Evolutionary conservation across 2,888 invertebrate genomes (phyloP).

Genomic region (Acanthosoma haemorrhoidale): DNA sequence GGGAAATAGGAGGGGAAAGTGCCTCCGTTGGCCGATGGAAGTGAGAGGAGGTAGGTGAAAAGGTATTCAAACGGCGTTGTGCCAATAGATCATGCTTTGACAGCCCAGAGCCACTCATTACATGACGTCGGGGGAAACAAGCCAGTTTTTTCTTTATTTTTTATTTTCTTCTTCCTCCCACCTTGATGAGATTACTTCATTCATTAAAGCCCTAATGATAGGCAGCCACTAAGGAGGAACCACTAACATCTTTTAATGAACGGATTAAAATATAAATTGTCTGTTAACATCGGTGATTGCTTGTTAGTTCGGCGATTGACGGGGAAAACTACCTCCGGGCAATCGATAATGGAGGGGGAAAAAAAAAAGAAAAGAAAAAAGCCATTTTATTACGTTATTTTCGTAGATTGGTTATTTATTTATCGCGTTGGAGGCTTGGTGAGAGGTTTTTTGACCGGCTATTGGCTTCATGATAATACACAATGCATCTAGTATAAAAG

Average conservation of each 20-base stretch:
- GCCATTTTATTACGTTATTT: constrained; percentile 1
- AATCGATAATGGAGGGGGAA: too few species aligned
- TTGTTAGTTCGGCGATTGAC: not conserved
- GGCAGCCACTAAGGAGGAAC: constrained; percentile 7
- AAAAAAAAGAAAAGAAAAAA: not conserved
- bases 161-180: not conserved
- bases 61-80: not conserved
- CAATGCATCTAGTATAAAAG: too few species aligned
- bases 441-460: not conserved
- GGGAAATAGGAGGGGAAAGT: not conserved
- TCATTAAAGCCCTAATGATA: constrained; percentile 18
- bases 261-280: constrained; percentile 12
- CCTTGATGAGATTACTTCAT: constrained; percentile 17
- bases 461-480: too few species aligned
- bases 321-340: too few species aligned
- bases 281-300: constrained; percentile 2
- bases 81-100: constrained; percentile 13
- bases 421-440: not conserved
- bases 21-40: not conserved
- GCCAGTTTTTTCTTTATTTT: not conserved
- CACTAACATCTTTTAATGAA: constrained; percentile 10
- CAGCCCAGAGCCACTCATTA: constrained; percentile 17
- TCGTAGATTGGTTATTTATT: constrained; percentile 10
- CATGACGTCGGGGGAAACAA: not conserved
- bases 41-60: not conserved